Conservation (phyloP, 2,797 vertebrate species). For the Cottoperca gobio region DNA sequence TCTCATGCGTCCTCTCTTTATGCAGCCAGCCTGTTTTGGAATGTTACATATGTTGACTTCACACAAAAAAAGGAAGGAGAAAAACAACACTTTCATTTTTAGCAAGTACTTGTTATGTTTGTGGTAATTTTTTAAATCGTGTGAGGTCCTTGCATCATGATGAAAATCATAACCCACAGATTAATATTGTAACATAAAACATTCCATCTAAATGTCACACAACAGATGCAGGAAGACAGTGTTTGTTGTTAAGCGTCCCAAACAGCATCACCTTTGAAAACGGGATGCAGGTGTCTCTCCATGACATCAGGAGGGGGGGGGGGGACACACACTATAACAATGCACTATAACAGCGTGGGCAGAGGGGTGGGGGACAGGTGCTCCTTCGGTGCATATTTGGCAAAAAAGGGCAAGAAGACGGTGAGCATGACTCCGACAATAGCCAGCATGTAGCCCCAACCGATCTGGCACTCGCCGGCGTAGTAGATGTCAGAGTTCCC, state of each 20-base stretch:
- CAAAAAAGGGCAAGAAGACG: slow-evolving; percentile 95
- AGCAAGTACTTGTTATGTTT: slow-evolving; percentile 29
- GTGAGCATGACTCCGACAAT: slow-evolving; percentile 96
- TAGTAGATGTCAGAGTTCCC: slow-evolving; percentile 93
- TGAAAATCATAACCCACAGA: slow-evolving; percentile 26
- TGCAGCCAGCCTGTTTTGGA: slow-evolving; percentile 61
- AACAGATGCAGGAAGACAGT: slow-evolving; percentile 73
- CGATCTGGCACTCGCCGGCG: slow-evolving; percentile 93
- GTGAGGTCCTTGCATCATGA: slow-evolving; percentile 14
- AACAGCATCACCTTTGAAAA: slow-evolving; percentile 57
- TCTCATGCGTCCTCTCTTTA: slow-evolving; percentile 46
- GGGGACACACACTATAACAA: slow-evolving; percentile 2
- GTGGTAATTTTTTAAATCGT: slow-evolving; percentile 18
- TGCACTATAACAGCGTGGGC: slow-evolving; percentile 93
- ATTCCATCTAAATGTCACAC: slow-evolving; percentile 38
- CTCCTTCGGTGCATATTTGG: slow-evolving; percentile 97
- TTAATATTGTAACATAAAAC: slow-evolving; percentile 42
- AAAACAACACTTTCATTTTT: slow-evolving; percentile 1
- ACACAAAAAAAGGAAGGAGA: slow-evolving; percentile 16
- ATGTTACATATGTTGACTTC: slow-evolving; percentile 66
- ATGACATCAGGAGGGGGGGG: slow-evolving; percentile 47
- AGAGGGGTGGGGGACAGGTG: slow-evolving; percentile 92
- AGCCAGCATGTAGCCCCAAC: slow-evolving; percentile 96
- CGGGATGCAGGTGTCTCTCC: slow-evolving; percentile 68
- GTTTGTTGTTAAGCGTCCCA: slow-evolving; percentile 47